phyloP scores from a whole-genome alignment of 1,140 invertebrate genomes.

The Bombus affinis region DNA sequence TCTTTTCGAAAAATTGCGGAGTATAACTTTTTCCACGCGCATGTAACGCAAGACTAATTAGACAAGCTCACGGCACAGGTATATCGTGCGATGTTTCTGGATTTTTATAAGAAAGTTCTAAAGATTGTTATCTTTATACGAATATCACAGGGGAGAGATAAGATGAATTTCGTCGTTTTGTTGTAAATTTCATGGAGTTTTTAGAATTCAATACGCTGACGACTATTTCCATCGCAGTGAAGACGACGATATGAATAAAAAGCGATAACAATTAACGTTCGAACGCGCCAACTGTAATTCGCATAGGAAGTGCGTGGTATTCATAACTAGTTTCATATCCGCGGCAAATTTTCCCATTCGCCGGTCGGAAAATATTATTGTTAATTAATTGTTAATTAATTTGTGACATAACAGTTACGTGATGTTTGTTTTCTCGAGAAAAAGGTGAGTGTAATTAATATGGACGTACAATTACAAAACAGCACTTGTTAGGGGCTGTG shows the following conservation, averaged over 20 bases:
- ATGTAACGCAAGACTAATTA: too few relatives aligned
- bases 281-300: not conserved
- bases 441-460: constrained; percentile 4
- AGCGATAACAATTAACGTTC: constrained; percentile 4
- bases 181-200: not conserved
- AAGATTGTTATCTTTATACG: too few relatives aligned
- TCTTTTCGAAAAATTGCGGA: too few relatives aligned
- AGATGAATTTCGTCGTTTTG: not conserved
- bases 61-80: too few relatives aligned
- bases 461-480: not conserved
- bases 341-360: not conserved
- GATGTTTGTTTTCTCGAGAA: not conserved
- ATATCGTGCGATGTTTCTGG: too few relatives aligned
- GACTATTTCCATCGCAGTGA: not conserved
- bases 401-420: not conserved
- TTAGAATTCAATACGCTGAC: not conserved
- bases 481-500: constrained; percentile 6
- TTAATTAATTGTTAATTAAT: constrained; percentile 48
- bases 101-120: too few relatives aligned
- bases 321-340: not conserved
- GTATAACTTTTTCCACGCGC: too few relatives aligned
- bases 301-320: not conserved
- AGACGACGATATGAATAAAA: not conserved
- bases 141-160: too few relatives aligned
- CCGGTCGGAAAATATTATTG: constrained; percentile 8